These are phyloP conservation scores for Bradypodion pumilum DNA, from an alignment of 2,797 vertebrate species.

Conservation along the genomic window DNA sequence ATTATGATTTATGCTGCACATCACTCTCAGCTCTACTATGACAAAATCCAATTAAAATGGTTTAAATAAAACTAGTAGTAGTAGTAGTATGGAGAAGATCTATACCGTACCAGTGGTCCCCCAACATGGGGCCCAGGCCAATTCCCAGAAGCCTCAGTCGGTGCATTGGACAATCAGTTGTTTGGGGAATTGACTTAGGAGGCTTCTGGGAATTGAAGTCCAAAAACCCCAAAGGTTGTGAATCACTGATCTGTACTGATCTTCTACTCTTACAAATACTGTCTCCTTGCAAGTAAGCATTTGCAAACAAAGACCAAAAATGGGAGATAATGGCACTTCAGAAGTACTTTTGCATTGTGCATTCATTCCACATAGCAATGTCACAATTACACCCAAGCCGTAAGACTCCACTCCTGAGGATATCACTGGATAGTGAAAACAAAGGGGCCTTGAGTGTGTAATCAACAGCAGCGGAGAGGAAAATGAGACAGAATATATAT, in stretches of 20 bases:
- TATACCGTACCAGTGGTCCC: no score
- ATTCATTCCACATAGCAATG: slow-evolving; percentile 77
- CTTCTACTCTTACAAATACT: slow-evolving; percentile 40
- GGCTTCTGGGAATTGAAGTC: no score
- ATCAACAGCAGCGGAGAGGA: slow-evolving; percentile 83
- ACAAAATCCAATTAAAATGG: not conserved
- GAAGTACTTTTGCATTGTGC: slow-evolving; percentile 70
- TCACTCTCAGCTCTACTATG: not conserved
- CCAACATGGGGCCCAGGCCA: no score
- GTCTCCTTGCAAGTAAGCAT: slow-evolving; percentile 58
- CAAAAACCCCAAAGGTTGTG: no score
- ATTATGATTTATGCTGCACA: no score
- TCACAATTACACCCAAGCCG: slow-evolving; percentile 78
- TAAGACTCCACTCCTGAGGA: slow-evolving; percentile 78
- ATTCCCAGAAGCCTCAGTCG: no score
- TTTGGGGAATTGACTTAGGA: no score
- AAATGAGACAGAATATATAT: slow-evolving; percentile 82
- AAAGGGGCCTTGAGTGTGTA: slow-evolving; percentile 83
- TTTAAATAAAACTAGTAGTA: not conserved
- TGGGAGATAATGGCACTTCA: slow-evolving; percentile 65
- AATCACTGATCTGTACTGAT: slow-evolving; percentile 32
- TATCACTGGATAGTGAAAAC: slow-evolving; percentile 83
- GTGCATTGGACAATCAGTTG: no score
- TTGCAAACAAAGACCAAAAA: slow-evolving; percentile 63
- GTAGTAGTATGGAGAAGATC: not conserved